Evolutionary conservation across 2,113 vertebrate species (phyloP).

Genomic region (Holacanthus passer): DNA sequence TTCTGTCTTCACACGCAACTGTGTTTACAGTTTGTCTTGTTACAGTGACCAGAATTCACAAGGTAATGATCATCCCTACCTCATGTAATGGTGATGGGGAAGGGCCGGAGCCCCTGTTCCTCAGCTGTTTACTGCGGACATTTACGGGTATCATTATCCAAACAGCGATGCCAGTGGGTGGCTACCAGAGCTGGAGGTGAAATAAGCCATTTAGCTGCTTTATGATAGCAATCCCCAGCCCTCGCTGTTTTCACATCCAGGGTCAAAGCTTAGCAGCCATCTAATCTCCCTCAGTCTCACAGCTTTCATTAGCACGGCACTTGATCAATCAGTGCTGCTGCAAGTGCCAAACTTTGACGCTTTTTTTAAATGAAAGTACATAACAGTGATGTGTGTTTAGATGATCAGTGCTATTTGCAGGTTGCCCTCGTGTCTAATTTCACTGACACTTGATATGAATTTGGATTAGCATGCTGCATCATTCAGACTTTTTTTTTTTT

Average conservation of each 20-base stretch:
- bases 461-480: constrained; percentile 6
- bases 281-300: constrained; percentile 66
- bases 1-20: constrained; percentile 18
- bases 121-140: constrained; percentile 78
- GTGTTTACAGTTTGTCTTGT: constrained; percentile 12
- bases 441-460: constrained; percentile 47
- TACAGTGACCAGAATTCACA: constrained; percentile 37
- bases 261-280: constrained; percentile 77
- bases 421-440: constrained; percentile 29
- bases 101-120: constrained; percentile 47
- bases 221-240: constrained; percentile 81
- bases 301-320: constrained; percentile 78
- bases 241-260: constrained; percentile 76
- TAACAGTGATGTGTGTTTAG: constrained; percentile 37
- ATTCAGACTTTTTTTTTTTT: too few relatives aligned
- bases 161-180: constrained; percentile 81
- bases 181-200: constrained; percentile 88
- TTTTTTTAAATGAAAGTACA: constrained; percentile 53
- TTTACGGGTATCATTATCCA: constrained; percentile 86
- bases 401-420: constrained; percentile 44
- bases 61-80: constrained; percentile 67
- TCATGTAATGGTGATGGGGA: constrained; percentile 61
- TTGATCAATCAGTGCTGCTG: constrained; percentile 75
- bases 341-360: constrained; percentile 61
- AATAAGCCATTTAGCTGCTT: constrained; percentile 87